Evolutionary conservation across 1,140 invertebrate genomes (phyloP).

Genomic region (Drosophila parvula): DNA sequence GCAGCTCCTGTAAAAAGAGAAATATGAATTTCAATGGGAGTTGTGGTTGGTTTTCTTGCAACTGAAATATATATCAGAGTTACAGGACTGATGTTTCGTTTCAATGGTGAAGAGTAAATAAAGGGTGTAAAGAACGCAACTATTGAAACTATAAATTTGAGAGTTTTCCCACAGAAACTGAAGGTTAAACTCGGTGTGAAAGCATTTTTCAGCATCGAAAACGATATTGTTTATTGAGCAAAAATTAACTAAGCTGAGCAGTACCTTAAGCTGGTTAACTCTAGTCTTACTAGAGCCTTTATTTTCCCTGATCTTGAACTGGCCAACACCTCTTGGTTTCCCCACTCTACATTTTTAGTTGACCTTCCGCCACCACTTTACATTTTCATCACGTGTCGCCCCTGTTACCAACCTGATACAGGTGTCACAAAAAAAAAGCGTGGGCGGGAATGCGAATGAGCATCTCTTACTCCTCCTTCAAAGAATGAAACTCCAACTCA

Average conservation of each 20-base stretch:
- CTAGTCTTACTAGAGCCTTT: not conserved
- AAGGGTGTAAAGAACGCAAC: not conserved
- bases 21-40: constrained; percentile 1
- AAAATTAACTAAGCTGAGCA: too few species aligned
- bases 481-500: constrained; percentile 63
- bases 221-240: too few species aligned
- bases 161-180: too few species aligned
- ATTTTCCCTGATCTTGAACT: not conserved
- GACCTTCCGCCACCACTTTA: constrained; percentile 29
- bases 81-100: not conserved
- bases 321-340: not conserved
- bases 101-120: not conserved
- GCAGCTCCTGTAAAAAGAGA: constrained; percentile 25
- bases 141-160: constrained; percentile 1
- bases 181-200: too few species aligned
- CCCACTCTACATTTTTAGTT: constrained; percentile 10
- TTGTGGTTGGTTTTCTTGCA: too few species aligned
- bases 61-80: not conserved
- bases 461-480: not conserved
- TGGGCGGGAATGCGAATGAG: constrained; percentile 24
- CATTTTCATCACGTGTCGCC: constrained; percentile 58
- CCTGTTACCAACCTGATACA: constrained; percentile 37
- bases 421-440: constrained; percentile 23
- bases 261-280: too few species aligned
- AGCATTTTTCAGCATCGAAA: too few species aligned